A percentile compares a stretch with the other conserved stretches of the same genome.
Conservation (phyloP, 2,113 vertebrate species). For the Alouatta palliata region DNA sequence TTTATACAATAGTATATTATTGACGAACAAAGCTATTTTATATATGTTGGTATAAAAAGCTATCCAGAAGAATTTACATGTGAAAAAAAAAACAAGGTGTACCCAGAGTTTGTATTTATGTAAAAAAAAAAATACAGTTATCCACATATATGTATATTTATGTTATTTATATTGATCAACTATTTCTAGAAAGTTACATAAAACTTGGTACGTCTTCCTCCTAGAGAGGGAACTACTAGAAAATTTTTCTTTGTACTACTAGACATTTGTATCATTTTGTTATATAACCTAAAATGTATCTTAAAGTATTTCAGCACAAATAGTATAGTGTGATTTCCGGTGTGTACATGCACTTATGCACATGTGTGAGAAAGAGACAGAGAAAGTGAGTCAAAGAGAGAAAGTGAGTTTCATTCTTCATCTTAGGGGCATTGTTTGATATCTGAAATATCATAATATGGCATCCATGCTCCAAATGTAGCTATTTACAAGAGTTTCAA, state of each 20-base stretch:
- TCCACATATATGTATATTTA: neutral
- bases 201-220: neutral
- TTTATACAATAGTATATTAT: neutral
- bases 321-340: accelerated
- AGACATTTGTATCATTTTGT: neutral
- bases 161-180: neutral
- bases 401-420: neutral
- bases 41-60: neutral
- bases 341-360: neutral
- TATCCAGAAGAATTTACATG: neutral
- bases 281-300: neutral
- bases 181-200: neutral
- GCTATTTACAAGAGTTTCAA: neutral
- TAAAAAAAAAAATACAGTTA: neutral
- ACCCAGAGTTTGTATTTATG: neutral
- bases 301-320: neutral
- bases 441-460: neutral
- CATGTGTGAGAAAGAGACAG: neutral
- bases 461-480: neutral
- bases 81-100: neutral
- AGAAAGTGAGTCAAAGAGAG: neutral
- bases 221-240: neutral
- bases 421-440: neutral
- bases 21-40: neutral
- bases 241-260: neutral